These are phyloP conservation scores for Mesembrinibis cayennensis DNA, from an alignment of 2,113 vertebrate species.

Conservation along the genomic window DNA sequence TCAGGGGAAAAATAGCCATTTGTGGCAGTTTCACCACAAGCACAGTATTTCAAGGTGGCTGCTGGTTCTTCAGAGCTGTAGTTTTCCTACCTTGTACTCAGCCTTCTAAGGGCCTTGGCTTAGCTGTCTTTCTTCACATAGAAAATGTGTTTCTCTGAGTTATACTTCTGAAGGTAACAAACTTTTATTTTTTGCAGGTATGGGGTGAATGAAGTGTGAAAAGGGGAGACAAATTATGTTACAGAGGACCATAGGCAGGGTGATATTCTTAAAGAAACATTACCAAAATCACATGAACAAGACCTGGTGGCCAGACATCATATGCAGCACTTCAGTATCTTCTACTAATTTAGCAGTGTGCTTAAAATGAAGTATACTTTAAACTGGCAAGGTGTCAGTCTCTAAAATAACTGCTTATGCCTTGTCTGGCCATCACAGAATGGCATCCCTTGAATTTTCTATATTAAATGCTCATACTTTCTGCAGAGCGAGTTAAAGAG, in stretches of 20 bases:
- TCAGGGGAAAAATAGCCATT: neutral
- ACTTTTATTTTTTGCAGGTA: neutral
- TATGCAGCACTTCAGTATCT: neutral
- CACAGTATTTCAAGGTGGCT: neutral
- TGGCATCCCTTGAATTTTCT: neutral
- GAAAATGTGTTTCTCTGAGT: neutral
- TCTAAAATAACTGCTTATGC: slow-evolving; percentile 1
- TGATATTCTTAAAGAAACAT: neutral
- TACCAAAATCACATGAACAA: neutral
- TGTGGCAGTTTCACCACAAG: neutral
- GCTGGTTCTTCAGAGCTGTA: neutral
- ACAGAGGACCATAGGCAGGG: neutral
- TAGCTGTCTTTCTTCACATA: neutral
- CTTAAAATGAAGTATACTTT: neutral
- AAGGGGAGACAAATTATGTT: neutral
- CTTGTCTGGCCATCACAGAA: neutral
- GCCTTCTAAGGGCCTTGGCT: neutral
- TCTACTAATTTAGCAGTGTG: neutral
- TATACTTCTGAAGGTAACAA: neutral
- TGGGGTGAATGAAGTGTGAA: neutral
- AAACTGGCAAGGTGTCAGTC: neutral
- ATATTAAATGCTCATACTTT: neutral
- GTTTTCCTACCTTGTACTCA: neutral
- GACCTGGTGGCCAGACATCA: neutral
- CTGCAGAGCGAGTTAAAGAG: neutral